Conservation (phyloP, 2,888 invertebrate genomes). For the Baronia brevicornis region DNA sequence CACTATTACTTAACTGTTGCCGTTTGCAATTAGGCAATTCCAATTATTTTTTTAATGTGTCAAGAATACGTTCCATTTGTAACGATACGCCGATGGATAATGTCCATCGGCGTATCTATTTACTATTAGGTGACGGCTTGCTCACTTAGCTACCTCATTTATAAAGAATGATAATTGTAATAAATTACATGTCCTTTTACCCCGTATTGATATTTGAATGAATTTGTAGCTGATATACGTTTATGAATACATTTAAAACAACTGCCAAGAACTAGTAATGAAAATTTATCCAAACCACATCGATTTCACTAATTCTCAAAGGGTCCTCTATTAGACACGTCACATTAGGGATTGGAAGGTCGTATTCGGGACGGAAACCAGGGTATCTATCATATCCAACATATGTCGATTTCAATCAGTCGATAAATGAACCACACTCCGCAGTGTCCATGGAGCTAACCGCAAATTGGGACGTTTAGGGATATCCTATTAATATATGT, state of each 20-base stretch:
- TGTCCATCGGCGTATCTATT: too few relatives aligned
- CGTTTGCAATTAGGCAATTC: too few relatives aligned
- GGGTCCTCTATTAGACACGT: conserved; percentile 48
- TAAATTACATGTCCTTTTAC: too few relatives aligned
- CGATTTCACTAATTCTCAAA: conserved; percentile 41
- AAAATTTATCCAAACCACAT: conserved; percentile 37
- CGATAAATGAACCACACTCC: conserved; percentile 33
- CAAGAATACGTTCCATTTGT: too few relatives aligned
- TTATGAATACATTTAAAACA: background rate
- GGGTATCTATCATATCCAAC: conserved; percentile 36
- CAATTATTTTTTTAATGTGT: too few relatives aligned
- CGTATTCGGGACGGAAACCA: conserved; percentile 48
- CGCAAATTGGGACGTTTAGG: conserved; percentile 18
- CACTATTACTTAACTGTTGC: too few relatives aligned
- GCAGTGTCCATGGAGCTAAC: conserved; percentile 21
- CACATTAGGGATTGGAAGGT: conserved; percentile 35
- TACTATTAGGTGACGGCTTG: too few relatives aligned
- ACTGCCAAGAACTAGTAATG: conserved; percentile 21
- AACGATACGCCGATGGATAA: too few relatives aligned
- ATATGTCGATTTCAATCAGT: conserved; percentile 57
- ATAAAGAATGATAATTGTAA: too few relatives aligned
- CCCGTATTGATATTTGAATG: too few relatives aligned
- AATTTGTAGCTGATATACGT: too few relatives aligned
- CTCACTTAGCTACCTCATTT: too few relatives aligned
- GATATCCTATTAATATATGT: conserved; percentile 7